Conservation (phyloP, 2,113 vertebrate genomes). For the Scophthalmus maximus region DNA sequence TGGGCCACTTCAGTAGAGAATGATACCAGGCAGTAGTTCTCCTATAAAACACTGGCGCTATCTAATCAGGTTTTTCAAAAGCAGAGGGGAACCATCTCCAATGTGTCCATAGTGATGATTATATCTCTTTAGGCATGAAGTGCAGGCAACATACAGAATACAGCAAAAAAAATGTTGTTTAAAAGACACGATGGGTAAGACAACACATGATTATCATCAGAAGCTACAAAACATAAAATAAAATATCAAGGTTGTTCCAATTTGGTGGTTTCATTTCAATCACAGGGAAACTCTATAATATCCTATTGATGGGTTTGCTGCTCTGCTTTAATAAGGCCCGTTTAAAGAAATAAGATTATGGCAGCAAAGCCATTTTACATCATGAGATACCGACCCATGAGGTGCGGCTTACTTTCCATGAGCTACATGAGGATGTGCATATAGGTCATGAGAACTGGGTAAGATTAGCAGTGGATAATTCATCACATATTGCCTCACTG, state of each 20-base stretch:
- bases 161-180: background rate
- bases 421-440: conserved; percentile 18
- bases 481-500: conserved; percentile 21
- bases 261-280: conserved; percentile 15
- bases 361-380: conserved; percentile 1
- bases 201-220: conserved; percentile 14
- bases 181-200: conserved; percentile 18
- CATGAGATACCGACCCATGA: background rate
- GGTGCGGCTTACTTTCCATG: background rate
- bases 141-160: conserved; percentile 19
- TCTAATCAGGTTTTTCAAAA: conserved; percentile 7
- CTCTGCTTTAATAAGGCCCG: background rate
- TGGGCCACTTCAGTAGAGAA: background rate
- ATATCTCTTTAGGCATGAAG: conserved; percentile 26
- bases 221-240: no score
- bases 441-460: conserved; percentile 35
- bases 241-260: conserved; percentile 4
- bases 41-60: background rate
- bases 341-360: conserved; percentile 14
- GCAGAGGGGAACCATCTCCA: conserved; percentile 12
- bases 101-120: conserved; percentile 21
- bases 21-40: background rate
- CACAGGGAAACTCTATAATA: background rate
- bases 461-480: conserved; percentile 35
- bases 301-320: background rate